Base-by-base conservation (phyloP, 1,140 invertebrate species). In the Sarcophaga bullata region DNA sequence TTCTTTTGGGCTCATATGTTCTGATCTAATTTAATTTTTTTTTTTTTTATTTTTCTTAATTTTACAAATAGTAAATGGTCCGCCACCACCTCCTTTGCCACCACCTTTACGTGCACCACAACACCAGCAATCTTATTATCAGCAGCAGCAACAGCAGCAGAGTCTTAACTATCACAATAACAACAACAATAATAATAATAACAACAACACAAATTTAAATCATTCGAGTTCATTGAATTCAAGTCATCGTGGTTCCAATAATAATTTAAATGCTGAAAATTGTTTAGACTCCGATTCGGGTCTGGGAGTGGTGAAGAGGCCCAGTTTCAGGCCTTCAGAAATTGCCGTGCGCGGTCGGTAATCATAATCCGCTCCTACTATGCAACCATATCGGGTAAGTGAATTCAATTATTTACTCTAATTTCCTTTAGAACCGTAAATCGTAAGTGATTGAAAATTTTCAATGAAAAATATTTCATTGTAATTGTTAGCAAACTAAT, bases 81-180 rank as follows among this genome's bases (percentile, higher is more conserved):
- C 93, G 8, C 93, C 93, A 3, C 93, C 93, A 1, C 93, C 94
- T 0, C 94, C 94, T 0, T 92, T 94, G 49, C 93, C 93, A 4
- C 92, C 92, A 0, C 92, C 91, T 5, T 85, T 92, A 48, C 88
- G 90, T 84, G 90, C 91, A 83, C 86, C 91, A 6, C 52, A 52
- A 17, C 15, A 68, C 6, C 76, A 82, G n/a, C 17, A 68, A 52
- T 9, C 50, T 52, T 52, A 52, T 52, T 72, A 78, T 6, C 52
- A 52, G 17, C 49, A 68, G 17, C 76, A 82, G 11, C 80, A n/a
- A n/a, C n/a, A 68, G 52, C n/a, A n/a, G n/a, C 73, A 73, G 25
- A 25, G 17, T 4, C 68, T 58, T 58, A 58, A n/a, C n/a, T 58
- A 58, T n/a, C 25, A 37, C 25, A n/a, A n/a, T n/a, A n/a, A n/a